Evolutionary conservation across 2,113 vertebrate species (phyloP).

Genomic region (Lepus americanus): DNA sequence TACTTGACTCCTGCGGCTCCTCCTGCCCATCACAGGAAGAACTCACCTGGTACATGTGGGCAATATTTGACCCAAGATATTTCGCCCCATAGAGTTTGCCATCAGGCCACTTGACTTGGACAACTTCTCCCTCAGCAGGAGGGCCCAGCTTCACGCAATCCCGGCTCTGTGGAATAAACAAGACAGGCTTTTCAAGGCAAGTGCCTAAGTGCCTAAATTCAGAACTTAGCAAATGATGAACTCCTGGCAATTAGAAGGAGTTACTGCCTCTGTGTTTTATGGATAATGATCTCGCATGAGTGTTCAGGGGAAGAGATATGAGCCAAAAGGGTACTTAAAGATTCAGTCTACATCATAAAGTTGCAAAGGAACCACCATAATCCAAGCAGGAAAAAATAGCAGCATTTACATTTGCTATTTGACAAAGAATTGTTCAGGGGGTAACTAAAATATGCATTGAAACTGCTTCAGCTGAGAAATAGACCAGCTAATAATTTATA

Average conservation of each 20-base stretch:
- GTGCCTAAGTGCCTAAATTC: slow-evolving; percentile 62
- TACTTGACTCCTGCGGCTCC: background rate
- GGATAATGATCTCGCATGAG: slow-evolving; percentile 77
- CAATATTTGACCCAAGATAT: slow-evolving; percentile 94
- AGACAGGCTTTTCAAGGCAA: slow-evolving; percentile 75
- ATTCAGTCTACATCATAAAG: slow-evolving; percentile 73
- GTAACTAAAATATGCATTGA: slow-evolving; percentile 54
- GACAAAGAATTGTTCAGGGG: slow-evolving; percentile 61
- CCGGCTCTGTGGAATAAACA: slow-evolving; percentile 91
- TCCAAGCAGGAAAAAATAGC: slow-evolving; percentile 46
- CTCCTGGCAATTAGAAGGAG: slow-evolving; percentile 79
- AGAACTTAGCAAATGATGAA: slow-evolving; percentile 77
- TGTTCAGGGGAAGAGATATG: slow-evolving; percentile 76
- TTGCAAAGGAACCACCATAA: slow-evolving; percentile 69
- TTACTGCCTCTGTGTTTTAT: slow-evolving; percentile 77
- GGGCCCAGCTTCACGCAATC: slow-evolving; percentile 95
- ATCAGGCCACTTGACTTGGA: slow-evolving; percentile 98
- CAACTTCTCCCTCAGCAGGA: slow-evolving; percentile 94
- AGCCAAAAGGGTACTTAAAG: slow-evolving; percentile 76
- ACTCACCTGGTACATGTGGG: slow-evolving; percentile 96
- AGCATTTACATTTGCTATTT: slow-evolving; percentile 66
- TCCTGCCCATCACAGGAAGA: background rate
- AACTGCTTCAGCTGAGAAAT: slow-evolving; percentile 42
- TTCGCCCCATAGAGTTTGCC: slow-evolving; percentile 97
- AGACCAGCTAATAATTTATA: slow-evolving; percentile 63